These are phyloP conservation scores for Lutjanus erythropterus DNA, from an alignment of 2,113 vertebrate genomes.

Conservation along the genomic window DNA sequence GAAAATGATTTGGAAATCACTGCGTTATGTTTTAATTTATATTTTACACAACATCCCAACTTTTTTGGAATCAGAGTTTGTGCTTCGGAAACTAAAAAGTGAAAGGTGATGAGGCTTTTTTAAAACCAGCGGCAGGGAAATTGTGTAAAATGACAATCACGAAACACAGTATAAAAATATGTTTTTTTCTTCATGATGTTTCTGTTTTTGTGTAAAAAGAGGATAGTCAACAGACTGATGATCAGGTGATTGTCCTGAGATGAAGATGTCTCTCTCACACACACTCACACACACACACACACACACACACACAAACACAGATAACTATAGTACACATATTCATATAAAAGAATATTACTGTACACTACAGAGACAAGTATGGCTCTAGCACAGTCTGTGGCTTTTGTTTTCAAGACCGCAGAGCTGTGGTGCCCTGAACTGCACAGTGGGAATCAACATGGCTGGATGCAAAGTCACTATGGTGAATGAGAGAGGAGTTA, in stretches of 20 bases:
- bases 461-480: constrained; percentile 56
- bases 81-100: constrained; percentile 46
- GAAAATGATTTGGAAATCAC: no score
- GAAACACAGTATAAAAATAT: constrained; percentile 60
- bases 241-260: constrained; percentile 70
- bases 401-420: constrained; percentile 48
- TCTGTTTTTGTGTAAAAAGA: constrained; percentile 51
- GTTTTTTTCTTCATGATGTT: constrained; percentile 16
- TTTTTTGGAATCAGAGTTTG: no score
- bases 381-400: constrained; percentile 63
- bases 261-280: constrained; percentile 49
- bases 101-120: constrained; percentile 11
- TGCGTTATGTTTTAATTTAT: no score
- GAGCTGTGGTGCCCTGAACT: constrained; percentile 43
- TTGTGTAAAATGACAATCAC: constrained; percentile 61
- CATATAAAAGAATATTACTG: constrained; percentile 52
- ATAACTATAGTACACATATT: constrained; percentile 39
- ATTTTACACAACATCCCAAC: no score
- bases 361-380: constrained; percentile 39
- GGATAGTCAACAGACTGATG: constrained; percentile 24
- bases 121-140: constrained; percentile 39
- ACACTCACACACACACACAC: constrained; percentile 22
- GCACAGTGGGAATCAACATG: constrained; percentile 42
- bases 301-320: background rate
- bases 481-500: constrained; percentile 35